Base-by-base conservation (phyloP, 2,888 invertebrate species). In the Apotomis capreana region DNA sequence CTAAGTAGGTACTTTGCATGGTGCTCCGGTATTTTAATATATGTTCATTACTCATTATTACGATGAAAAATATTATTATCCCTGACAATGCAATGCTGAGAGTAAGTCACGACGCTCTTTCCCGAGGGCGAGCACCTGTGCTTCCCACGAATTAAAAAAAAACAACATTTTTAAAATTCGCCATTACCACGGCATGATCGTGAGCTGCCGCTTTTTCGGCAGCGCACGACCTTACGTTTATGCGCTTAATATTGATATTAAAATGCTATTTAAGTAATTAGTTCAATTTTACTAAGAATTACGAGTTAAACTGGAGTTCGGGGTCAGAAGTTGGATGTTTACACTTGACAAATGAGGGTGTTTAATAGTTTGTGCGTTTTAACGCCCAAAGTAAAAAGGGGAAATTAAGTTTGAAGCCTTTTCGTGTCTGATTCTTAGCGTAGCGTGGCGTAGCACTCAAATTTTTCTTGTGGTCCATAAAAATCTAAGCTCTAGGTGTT, bases 41-140 rank as follows among this genome's bases (percentile, higher is more conserved):
- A 79, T 85, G 84, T 84, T 85, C 79, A 80, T 79, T 81, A 81
- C 85, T 83, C 85, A 85, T 84, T 85, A 49, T 59, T 68, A 62
- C 64, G 74, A 70, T 70, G 65, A 55, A 62, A 84, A 85, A 84
- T 84, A 84, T 81, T 78, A 78, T 81, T 80, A 77, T 75, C 74
- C 73, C 80, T 77, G 79, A 86, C 87, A 89, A 89, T 83, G 78
- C 73, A 69, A 80, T 76, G 82, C 81, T 80, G 77, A 78, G 85
- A 84, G 89, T 93, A 92, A 93, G 92, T 92, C 92, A 92, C 92
- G 92, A 92, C 87, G 80, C 74, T 51, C 62, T 72, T 78, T 86
- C 89, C 90, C 81, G 84, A 79, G 83, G 91, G 89, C 88, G 81
- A 79, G 87, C 92, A 93, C 91, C 92, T 93, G 92, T 88, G 90